Evolutionary conservation across 2,797 vertebrate genomes (phyloP), one percentile per base, ranked within the genome.

Genomic region (Dryobates pubescens): DNA sequence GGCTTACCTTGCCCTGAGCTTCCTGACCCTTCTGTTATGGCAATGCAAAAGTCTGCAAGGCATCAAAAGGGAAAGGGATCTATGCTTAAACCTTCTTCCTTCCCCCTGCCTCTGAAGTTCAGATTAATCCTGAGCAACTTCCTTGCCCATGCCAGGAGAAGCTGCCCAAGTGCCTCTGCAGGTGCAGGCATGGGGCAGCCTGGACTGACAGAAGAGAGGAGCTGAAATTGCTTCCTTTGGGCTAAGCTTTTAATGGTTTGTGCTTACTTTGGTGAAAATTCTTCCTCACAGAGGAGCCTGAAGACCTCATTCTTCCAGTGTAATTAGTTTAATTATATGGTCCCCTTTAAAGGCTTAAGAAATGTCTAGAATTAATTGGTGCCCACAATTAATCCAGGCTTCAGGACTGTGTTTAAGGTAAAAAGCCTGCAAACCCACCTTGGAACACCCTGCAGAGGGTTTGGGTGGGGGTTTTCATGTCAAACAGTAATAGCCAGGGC

Each of bases 311-410:
- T 75, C 65, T 38, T 75, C 36, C n/a, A 36, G 29, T 14, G 34
- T 72, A 77, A 89, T 92, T 92, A 65, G 58, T 89, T 86, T 81
- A 88, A 88, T 91, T 88, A 71, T 24, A n/a, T 20, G 30, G 24
- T 32, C 34, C 18, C 29, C 30, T 74, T 68, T 34, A 78, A 89
- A 86, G 63, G 63, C 38, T 59, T 81, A 71, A 75, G 69, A 88
- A 86, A 54, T n/a, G 17, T 10, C 9, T 17, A 5, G 53, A n/a
- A 29, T 41, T 27, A 34, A 29, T 71, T 70, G 41, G 18, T 30
- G 20, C 74, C 69, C 57, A 26, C 14, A 45, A 10, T 76, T 65
- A 57, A 70, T 74, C 77, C 16, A 68, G 77, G 65, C 59, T 54
- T 26, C 72, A 81, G 36, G 76, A n/a, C 1, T 61, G 17, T 34